Base-by-base conservation (phyloP, 2,888 invertebrate genomes). In the Himalopsyche kuldschensis region DNA sequence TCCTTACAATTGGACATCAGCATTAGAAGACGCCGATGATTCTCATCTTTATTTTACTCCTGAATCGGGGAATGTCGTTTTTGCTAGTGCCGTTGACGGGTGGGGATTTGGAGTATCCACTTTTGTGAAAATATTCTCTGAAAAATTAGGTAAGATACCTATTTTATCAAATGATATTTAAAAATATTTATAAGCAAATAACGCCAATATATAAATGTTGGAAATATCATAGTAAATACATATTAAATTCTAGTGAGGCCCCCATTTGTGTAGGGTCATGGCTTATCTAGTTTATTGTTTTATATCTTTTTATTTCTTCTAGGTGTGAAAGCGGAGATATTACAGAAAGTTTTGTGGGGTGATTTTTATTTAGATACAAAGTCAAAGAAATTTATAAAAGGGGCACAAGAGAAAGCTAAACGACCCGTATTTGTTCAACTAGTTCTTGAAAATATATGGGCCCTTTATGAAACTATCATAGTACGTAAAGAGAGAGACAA, bases 1-100 rank as follows among this genome's bases (percentile, higher is more conserved):
- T 17, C 88, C 90, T 83, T 92, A 92, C 87, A 96, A 97, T 88
- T 96, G 96, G 94, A 95, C 95, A 84, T 94, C 95, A 0, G 96
- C 95, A 3, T 89, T 97, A 47, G 97, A 97, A 88, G 95, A 96
- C 84, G 91, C 94, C 0, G 97, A 97, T 89, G 97, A 97, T 89
- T 96, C 97, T 0, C 92, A 94, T 82, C 90, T 98, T n/a, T 98
- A 97, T 89, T 99, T 99, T 89, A 95, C 96, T 0, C 99, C 99
- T 0, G 96, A 96, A 87, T 94, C 94, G 87, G 98, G 98, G 20
- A 99, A 99, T 92, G 99, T 99, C 0, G 93, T 99, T 5, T 99
- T 99, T 91, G 96, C 97, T 0, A 98, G 98, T 88, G 99, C 99
- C 20, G 93, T 96, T 11, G 98, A 99, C 90, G 98, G 99, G 8